Conservation (phyloP, 2,888 invertebrate genomes). For the Amblyteles armatorius region DNA sequence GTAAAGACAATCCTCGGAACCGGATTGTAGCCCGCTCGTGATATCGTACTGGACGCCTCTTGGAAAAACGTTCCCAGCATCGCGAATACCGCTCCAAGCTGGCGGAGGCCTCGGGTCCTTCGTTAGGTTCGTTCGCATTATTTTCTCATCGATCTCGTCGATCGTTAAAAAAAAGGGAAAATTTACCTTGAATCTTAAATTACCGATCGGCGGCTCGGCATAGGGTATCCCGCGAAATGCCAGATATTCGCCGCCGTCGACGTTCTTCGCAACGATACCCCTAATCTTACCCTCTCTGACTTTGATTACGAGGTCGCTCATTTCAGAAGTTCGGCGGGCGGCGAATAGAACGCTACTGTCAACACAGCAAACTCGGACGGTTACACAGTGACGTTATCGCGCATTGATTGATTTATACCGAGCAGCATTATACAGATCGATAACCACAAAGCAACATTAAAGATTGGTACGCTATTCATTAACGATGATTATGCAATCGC, state of each 20-base stretch:
- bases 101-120: conserved; percentile 71
- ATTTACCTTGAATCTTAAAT: conserved; percentile 83
- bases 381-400: no score
- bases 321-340: conserved; percentile 39
- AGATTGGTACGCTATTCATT: neutral
- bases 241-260: conserved; percentile 76
- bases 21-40: conserved; percentile 7
- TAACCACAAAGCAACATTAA: no score
- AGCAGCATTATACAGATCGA: neutral
- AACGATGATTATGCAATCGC: neutral
- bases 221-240: conserved; percentile 83
- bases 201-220: conserved; percentile 82
- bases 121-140: neutral
- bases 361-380: no score
- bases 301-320: conserved; percentile 74
- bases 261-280: conserved; percentile 75
- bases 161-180: conserved; percentile 45
- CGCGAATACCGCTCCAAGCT: conserved; percentile 70
- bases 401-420: conserved; percentile 1
- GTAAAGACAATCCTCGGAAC: conserved; percentile 74
- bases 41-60: conserved; percentile 28
- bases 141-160: conserved; percentile 80
- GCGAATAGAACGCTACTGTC: no score
- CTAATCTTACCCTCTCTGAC: conserved; percentile 79
- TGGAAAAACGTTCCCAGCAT: conserved; percentile 42